Base-by-base conservation (phyloP, 2,797 vertebrate genomes). In the Garrulus glandarius region DNA sequence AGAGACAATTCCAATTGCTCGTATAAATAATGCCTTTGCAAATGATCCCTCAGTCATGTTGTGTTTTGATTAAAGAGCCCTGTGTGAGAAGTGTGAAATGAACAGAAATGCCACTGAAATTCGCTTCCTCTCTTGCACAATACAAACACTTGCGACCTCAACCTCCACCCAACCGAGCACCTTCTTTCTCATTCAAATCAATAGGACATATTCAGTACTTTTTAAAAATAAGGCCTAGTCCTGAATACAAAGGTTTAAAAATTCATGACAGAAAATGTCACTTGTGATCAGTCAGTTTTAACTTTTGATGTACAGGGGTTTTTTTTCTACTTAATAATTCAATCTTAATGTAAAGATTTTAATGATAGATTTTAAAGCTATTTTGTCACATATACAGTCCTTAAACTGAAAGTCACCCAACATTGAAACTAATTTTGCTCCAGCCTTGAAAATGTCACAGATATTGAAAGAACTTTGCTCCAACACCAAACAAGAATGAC, bases 1-100 rank as follows among this genome's bases (percentile, higher is more conserved):
- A 94, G 56, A 63, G 30, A 64, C 63, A 80, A 92, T 80, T 87
- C 60, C 78, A 92, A 59, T 20, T 56, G 30, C 70, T 89, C 59
- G 60, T n/a, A 80, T 34, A 93, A 92, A 89, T 87, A 78, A 89
- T 6, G 29, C 52, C 44, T 95, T 95, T 84, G 37, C 77, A 95
- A 92, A 93, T 24, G 52, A 94, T 87, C 80, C 74, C 65, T 69
- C 63, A 52, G 20, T 84, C 74, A 72, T 6, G 26, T 64, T 46
- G 59, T 67, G 76, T 57, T 94, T 75, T 87, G 50, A 94, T 82
- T 87, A 84, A 94, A 67, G 30, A 86, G 41, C 50, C 32, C 78
- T 55, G 34, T 37, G 46, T 60, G 52, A 74, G 36, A 92, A 92
- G 52, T 44, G 49, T 74, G 80, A 95, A 79, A 79, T 24, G 56